A percentile compares a stretch with the other conserved stretches of the same genome.
phyloP scores from a whole-genome alignment of 2,797 vertebrate genomes.

The Amblyopsis hoosieri region DNA sequence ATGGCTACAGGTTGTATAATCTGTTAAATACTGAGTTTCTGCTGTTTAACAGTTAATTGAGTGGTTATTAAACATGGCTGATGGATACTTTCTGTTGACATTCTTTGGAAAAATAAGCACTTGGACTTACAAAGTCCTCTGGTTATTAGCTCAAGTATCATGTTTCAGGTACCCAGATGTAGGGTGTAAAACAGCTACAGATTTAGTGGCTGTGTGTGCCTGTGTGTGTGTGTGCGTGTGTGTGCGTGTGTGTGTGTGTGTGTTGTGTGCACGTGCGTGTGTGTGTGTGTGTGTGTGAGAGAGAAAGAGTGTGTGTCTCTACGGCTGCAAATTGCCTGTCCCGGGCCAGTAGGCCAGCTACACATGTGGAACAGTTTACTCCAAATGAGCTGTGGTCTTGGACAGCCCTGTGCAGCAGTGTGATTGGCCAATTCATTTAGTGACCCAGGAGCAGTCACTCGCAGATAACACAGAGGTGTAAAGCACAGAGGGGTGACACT shows the following conservation, averaged over 20 bases:
- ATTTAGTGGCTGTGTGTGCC: not conserved
- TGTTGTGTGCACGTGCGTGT: not conserved
- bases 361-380: constrained; percentile 57
- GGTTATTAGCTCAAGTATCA: too few relatives aligned
- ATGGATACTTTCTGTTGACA: not conserved
- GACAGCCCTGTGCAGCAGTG: constrained; percentile 28
- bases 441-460: not conserved
- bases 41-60: not conserved
- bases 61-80: not conserved
- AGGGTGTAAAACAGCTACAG: not conserved
- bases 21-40: too few relatives aligned
- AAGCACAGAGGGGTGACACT: too few relatives aligned
- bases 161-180: not conserved
- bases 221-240: not conserved
- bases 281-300: not conserved
- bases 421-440: constrained; percentile 3
- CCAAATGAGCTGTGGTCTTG: constrained; percentile 37
- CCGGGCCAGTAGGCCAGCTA: constrained; percentile 10
- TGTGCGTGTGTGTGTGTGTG: not conserved
- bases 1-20: constrained; percentile 17
- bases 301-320: not conserved
- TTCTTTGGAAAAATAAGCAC: not conserved
- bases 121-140: too few relatives aligned
- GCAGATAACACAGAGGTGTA: not conserved
- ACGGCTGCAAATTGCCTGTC: too few relatives aligned